Conservation (phyloP, 2,113 vertebrate species). For the Triplophysa tibetana region DNA sequence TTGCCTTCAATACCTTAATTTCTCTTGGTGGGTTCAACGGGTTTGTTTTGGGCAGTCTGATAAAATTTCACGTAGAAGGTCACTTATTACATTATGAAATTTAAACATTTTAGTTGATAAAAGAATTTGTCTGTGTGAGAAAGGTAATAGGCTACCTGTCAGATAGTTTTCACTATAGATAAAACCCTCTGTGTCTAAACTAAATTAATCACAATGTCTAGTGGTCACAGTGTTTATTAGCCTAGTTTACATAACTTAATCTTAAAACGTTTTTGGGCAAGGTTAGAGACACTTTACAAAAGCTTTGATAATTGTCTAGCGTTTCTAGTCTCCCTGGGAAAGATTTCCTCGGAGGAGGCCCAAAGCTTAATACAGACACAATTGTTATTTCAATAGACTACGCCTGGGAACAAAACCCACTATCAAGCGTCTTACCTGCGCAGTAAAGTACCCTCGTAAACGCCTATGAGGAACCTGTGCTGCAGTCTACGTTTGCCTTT, state of each 20-base stretch:
- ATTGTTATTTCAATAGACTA: conserved; percentile 28
- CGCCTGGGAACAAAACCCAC: conserved; percentile 6
- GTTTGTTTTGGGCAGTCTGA: conserved; percentile 9
- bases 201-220: not conserved
- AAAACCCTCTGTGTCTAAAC: not conserved
- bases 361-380: conserved; percentile 24
- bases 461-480: conserved; percentile 17
- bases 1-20: conserved; percentile 29
- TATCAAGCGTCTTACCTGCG: conserved; percentile 3
- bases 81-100: conserved; percentile 1
- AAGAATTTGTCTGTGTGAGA: not conserved
- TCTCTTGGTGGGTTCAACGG: conserved; percentile 5
- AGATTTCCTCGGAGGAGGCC: conserved; percentile 35
- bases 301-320: conserved; percentile 12
- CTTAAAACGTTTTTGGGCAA: not conserved
- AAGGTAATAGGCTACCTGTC: conserved; percentile 1
- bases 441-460: conserved; percentile 20
- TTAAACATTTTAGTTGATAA: not conserved
- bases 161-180: not conserved
- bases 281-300: not conserved
- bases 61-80: not conserved
- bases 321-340: conserved; percentile 6
- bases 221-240: no score
- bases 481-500: not conserved
- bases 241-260: not conserved